phyloP scores from a whole-genome alignment of 2,113 vertebrate genomes.

The Strix uralensis region DNA sequence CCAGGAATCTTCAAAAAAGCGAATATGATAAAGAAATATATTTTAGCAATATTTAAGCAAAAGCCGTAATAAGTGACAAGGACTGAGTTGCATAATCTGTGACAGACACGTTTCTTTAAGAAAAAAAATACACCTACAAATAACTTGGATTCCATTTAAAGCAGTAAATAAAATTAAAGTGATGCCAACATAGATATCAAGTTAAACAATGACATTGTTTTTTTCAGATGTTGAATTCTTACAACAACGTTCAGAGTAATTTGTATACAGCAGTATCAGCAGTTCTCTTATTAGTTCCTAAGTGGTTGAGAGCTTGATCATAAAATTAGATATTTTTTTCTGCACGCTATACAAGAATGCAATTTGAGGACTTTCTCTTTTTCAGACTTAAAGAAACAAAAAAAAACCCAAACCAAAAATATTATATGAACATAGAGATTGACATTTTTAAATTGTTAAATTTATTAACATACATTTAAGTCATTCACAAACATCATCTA shows the following conservation, averaged over 20 bases:
- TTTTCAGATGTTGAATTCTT: not conserved
- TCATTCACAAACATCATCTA: not conserved
- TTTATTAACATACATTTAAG: not conserved
- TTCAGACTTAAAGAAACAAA: not conserved
- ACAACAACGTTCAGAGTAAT: not conserved
- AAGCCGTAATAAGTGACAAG: not conserved
- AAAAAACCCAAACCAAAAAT: not conserved
- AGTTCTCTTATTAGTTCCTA: not conserved
- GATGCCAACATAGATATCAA: not conserved
- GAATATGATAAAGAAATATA: not conserved
- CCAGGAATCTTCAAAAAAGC: not conserved
- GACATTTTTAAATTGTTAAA: not conserved
- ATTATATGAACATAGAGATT: not conserved
- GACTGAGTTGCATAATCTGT: not conserved
- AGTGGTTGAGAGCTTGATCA: not conserved
- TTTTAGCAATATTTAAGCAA: not conserved
- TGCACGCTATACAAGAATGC: not conserved
- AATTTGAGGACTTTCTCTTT: not conserved
- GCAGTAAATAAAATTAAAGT: not conserved
- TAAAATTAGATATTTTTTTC: not conserved
- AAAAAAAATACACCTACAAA: not conserved
- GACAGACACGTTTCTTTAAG: not conserved
- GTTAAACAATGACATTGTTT: conserved; percentile 6
- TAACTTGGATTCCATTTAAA: not conserved
- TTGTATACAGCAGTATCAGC: not conserved